phyloP scores from a whole-genome alignment of 2,113 vertebrate genomes.

The Halichoerus grypus region DNA sequence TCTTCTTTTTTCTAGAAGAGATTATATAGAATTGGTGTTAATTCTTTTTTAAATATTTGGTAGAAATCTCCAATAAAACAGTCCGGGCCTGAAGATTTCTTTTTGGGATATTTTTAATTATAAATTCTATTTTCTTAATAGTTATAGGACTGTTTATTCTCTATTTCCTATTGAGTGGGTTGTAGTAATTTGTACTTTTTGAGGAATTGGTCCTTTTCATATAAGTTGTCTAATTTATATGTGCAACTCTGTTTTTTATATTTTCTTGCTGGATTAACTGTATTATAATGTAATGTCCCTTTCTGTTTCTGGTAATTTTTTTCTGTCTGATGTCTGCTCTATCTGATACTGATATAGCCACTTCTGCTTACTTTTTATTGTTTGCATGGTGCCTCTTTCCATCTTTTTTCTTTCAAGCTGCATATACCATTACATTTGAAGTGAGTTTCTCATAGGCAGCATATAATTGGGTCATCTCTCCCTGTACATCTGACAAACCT shows the following conservation, averaged over 20 bases:
- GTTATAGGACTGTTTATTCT: neutral
- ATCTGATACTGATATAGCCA: neutral
- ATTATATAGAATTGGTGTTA: neutral
- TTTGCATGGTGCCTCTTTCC: neutral
- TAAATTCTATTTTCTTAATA: neutral
- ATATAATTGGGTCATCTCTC: neutral
- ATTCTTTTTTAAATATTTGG: neutral
- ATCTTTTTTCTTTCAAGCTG: neutral
- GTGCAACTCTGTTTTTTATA: neutral
- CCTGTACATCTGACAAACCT: neutral
- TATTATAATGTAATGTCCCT: neutral
- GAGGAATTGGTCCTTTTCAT: neutral
- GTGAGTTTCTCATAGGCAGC: neutral
- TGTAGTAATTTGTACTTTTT: neutral
- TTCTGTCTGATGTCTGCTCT: neutral
- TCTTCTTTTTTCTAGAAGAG: neutral
- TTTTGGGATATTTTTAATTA: neutral
- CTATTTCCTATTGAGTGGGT: neutral
- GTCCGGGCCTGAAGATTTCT: neutral
- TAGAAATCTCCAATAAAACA: neutral
- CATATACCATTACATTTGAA: neutral
- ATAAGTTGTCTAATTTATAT: neutral
- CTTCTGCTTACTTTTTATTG: neutral
- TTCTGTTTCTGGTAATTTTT: slow-evolving; percentile 1
- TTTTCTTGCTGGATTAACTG: neutral